Evolutionary conservation across 2,797 vertebrate species (phyloP), one percentile per base, ranked within the genome.

Genomic region (Labroides dimidiatus): DNA sequence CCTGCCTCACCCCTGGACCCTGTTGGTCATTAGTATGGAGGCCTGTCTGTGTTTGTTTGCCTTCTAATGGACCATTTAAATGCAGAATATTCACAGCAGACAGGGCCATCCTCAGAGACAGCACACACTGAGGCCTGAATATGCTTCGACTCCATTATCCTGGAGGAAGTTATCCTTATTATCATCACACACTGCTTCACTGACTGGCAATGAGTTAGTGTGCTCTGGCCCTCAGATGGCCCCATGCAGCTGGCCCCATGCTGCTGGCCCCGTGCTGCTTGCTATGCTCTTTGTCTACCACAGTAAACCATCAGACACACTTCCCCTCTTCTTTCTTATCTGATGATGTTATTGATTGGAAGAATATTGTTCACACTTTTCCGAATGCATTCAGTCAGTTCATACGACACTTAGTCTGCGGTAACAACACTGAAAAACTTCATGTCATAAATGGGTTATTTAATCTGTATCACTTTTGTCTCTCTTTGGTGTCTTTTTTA

Each of bases 51-150:
- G 92, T 93, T 93, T 94, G 90, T 93, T 93, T 91, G 89, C 81
- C 87, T 90, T 93, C 91, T 92, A 92, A 92, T 93, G 89, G 90
- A 92, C 88, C 87, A 91, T 93, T 93, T 90, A 89, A 92, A 94
- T 94, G 90, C 92, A 91, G 88, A 94, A 93, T 93, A 93, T 93
- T 92, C 92, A 93, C 90, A 91, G 87, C 86, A 91, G 87, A 89
- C 85, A 89, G 86, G 89, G 81, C 80, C 82, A 69, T 90, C 89
- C 91, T 84, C 72, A 10, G 91, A 88, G 91, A 86, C 82, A 55
- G 69, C 13, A 53, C 74, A 66, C 83, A 80, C 77, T n/a, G 70
- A 83, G 86, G 89, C 84, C 84, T 84, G 88, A 90, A 88, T 90
- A 84, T 87, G 85, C 86, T 87, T 57, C 15, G 76, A 84, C 90